Evolutionary conservation across 2,797 vertebrate species (phyloP).

Genomic region (Dallia pectoralis): DNA sequence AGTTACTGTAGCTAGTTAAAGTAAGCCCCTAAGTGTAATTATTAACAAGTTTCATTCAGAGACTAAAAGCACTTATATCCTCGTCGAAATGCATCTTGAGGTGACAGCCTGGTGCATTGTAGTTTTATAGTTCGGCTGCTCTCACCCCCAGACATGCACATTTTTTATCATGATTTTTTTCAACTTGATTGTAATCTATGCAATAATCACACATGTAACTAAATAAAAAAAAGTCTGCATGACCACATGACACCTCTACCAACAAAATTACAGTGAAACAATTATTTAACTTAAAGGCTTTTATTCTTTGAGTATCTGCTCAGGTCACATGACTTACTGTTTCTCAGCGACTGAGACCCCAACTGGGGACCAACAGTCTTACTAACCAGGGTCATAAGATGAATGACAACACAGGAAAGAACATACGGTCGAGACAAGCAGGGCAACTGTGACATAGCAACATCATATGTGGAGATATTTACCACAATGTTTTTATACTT

Average conservation of each 20-base stretch:
- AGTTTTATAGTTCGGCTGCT: no score
- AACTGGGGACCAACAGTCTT: conserved; percentile 23
- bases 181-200: no score
- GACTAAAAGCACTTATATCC: no score
- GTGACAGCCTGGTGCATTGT: no score
- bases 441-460: conserved; percentile 37
- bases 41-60: no score
- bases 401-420: conserved; percentile 26
- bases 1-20: no score
- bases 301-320: conserved; percentile 25
- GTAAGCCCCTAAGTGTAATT: no score
- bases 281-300: conserved; percentile 4
- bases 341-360: conserved; percentile 11
- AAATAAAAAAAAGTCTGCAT: no score
- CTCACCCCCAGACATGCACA: no score
- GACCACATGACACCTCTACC: background rate
- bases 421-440: conserved; percentile 18
- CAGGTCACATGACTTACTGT: conserved; percentile 22
- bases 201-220: no score
- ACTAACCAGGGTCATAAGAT: conserved; percentile 36
- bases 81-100: no score
- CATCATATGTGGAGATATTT: conserved; percentile 28
- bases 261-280: background rate
- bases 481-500: conserved; percentile 30
- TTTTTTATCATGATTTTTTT: no score